Evolutionary conservation across 1,140 invertebrate species (phyloP).

Genomic region (Octopus bimaculoides): DNA sequence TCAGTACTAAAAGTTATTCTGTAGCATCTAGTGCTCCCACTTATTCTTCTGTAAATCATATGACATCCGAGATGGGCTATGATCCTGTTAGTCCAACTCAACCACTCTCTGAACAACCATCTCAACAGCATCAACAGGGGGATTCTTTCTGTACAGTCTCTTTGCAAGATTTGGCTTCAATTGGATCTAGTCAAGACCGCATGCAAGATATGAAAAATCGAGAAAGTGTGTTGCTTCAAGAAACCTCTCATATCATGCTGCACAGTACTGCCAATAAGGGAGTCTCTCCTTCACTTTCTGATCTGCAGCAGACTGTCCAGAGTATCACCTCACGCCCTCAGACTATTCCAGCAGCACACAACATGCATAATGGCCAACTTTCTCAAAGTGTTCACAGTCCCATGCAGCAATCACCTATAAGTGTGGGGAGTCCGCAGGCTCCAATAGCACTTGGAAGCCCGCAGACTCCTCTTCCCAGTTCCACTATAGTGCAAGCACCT

Average conservation of each 20-base stretch:
- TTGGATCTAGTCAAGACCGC: slow-evolving; percentile 20
- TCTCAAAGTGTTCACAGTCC: slow-evolving; percentile 34
- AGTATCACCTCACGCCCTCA: slow-evolving; percentile 16
- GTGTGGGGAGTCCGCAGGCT: slow-evolving; percentile 33
- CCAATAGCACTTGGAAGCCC: slow-evolving; percentile 31
- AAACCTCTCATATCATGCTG: slow-evolving; percentile 9
- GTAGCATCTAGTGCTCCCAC: slow-evolving; percentile 18
- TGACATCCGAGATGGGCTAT: slow-evolving; percentile 38
- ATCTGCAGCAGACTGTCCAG: slow-evolving; percentile 19
- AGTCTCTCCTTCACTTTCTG: not conserved
- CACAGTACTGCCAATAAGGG: slow-evolving; percentile 13
- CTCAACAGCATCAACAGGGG: slow-evolving; percentile 30
- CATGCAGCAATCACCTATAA: slow-evolving; percentile 36
- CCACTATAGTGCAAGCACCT: slow-evolving; percentile 31
- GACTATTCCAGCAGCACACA: slow-evolving; percentile 19
- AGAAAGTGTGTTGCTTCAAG: slow-evolving; percentile 9
- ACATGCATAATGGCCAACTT: slow-evolving; percentile 20
- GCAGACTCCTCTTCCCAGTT: slow-evolving; percentile 32
- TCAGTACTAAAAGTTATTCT: slow-evolving; percentile 13
- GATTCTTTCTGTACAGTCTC: slow-evolving; percentile 30
- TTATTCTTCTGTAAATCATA: slow-evolving; percentile 20
- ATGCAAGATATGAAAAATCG: slow-evolving; percentile 12
- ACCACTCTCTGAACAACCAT: slow-evolving; percentile 23
- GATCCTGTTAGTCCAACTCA: slow-evolving; percentile 49
- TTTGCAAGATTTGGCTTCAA: slow-evolving; percentile 36